Percentiles rank a stretch among this genome's conserved stretches.
phyloP scores from a whole-genome alignment of 2,113 vertebrate species.

The Macquaria australasica region DNA sequence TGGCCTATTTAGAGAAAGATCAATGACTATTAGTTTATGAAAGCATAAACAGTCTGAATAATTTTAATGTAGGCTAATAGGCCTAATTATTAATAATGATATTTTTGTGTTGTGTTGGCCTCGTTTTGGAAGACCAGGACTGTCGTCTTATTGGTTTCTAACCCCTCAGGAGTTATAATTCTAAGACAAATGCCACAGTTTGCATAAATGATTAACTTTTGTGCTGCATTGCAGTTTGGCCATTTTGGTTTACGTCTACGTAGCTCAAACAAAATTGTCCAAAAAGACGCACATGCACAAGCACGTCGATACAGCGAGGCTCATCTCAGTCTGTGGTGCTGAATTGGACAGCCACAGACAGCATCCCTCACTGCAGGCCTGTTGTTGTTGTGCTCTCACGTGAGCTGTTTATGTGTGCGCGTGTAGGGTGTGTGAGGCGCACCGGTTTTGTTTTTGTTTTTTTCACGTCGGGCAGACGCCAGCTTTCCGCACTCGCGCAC shows the following conservation, averaged over 20 bases:
- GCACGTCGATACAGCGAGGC: not conserved
- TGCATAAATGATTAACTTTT: slow-evolving; percentile 57
- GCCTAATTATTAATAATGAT: not conserved
- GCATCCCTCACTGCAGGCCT: not conserved
- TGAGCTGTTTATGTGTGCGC: slow-evolving; percentile 7
- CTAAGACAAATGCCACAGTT: not conserved
- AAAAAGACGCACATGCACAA: not conserved
- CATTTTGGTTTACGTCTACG: not conserved
- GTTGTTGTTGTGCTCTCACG: slow-evolving; percentile 33
- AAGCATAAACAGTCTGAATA: not conserved
- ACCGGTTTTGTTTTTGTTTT: not conserved
- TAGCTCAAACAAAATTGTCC: not conserved
- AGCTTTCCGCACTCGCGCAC: slow-evolving; percentile 18
- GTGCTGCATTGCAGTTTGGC: slow-evolving; percentile 64
- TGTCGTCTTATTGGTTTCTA: not conserved
- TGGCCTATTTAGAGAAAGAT: not conserved
- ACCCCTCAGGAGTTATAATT: not conserved
- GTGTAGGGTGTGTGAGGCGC: not conserved
- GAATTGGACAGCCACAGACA: slow-evolving; percentile 65
- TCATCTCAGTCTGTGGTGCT: slow-evolving; percentile 54
- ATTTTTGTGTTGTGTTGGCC: not conserved
- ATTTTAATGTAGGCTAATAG: too few species aligned
- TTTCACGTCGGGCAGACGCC: slow-evolving; percentile 1
- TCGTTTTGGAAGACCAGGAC: not conserved
- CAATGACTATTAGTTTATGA: not conserved